These are phyloP conservation scores for Scortum barcoo DNA, from an alignment of 2,113 vertebrate genomes.

Conservation along the genomic window DNA sequence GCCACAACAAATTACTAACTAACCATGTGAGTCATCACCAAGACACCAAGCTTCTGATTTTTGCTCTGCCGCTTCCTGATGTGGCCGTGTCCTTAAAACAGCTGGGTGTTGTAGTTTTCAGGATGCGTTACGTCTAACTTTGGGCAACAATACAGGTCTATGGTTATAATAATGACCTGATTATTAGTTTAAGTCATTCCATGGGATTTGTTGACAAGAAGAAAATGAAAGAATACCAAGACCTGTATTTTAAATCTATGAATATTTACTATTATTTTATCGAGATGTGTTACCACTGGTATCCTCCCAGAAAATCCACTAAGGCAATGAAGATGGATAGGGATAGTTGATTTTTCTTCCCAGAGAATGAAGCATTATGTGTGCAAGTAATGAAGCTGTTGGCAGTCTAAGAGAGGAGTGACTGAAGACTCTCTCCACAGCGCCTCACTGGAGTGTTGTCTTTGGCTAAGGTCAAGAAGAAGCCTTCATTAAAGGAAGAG, in stretches of 20 bases:
- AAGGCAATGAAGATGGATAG: too few species aligned
- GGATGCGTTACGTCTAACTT: too few species aligned
- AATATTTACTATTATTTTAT: not conserved
- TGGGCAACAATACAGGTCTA: too few species aligned
- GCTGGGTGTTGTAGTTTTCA: too few species aligned
- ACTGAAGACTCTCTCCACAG: not conserved
- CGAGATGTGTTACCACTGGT: not conserved
- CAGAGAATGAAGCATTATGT: not conserved
- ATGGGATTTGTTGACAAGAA: not conserved
- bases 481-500: conserved; percentile 12
- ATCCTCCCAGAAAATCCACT: not conserved
- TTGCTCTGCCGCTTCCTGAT: not conserved
- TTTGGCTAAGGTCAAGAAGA: not conserved
- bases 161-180: too few species aligned
- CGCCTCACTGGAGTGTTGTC: not conserved
- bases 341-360: not conserved
- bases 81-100: not conserved
- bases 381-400: not conserved
- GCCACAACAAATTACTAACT: too few species aligned
- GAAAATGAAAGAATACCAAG: not conserved
- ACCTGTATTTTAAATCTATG: not conserved
- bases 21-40: not conserved
- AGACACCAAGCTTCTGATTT: not conserved
- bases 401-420: not conserved
- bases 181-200: too few species aligned